Evolutionary conservation across 1,140 invertebrate genomes (phyloP).

Genomic region (Psilanteris sp.): DNA sequence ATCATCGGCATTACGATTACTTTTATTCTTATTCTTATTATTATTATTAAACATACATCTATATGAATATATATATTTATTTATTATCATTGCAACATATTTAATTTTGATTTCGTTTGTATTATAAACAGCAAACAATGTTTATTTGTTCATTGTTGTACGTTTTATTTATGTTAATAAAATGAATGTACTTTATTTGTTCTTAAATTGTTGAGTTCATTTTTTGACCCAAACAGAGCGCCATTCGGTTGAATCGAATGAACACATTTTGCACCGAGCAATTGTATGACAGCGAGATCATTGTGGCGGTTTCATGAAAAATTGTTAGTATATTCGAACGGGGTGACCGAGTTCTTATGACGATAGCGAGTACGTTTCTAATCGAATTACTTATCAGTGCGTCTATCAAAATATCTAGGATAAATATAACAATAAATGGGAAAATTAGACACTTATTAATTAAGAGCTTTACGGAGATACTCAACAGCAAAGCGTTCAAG

Average conservation of each 20-base stretch:
- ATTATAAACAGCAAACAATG: conserved; percentile 39
- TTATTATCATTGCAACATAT: conserved; percentile 35
- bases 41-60: conserved; percentile 8
- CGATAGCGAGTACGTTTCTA: conserved; percentile 15
- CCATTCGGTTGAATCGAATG: too few relatives aligned
- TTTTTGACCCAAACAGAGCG: conserved; percentile 26
- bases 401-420: conserved; percentile 9
- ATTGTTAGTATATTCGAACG: conserved; percentile 12
- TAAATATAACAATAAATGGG: conserved; percentile 48
- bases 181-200: conserved; percentile 56
- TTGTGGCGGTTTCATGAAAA: conserved; percentile 7
- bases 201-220: conserved; percentile 48
- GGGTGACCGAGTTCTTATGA: conserved; percentile 10
- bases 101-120: conserved; percentile 51
- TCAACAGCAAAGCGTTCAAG: conserved; percentile 61
- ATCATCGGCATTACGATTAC: conserved; percentile 5
- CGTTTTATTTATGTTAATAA: conserved; percentile 61
- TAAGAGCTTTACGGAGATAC: conserved; percentile 57
- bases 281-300: too few relatives aligned
- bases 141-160: conserved; percentile 59
- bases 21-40: conserved; percentile 15
- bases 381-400: conserved; percentile 15
- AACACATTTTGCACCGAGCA: too few relatives aligned
- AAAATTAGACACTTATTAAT: conserved; percentile 63
- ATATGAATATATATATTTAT: conserved; percentile 16